phyloP scores from a whole-genome alignment of 2,113 vertebrate species.

The Catagonus wagneri region DNA sequence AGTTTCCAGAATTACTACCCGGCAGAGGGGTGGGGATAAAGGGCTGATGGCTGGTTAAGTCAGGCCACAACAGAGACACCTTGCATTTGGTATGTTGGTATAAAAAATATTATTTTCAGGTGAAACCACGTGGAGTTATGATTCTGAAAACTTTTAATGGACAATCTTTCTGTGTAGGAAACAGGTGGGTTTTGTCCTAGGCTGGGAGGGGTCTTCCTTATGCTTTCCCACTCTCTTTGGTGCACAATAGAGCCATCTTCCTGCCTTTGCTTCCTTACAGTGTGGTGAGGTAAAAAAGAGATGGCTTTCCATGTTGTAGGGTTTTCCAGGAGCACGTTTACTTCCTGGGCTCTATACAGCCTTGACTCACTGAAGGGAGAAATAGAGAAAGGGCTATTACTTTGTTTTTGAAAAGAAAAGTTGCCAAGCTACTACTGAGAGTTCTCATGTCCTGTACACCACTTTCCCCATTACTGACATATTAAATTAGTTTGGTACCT shows the following conservation, averaged over 20 bases:
- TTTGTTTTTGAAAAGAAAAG: background rate
- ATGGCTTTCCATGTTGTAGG: fast-evolving
- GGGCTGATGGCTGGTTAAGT: background rate
- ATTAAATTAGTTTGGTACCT: background rate
- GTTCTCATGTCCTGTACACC: fast-evolving
- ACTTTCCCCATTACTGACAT: background rate
- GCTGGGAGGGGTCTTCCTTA: background rate
- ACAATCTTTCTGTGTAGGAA: background rate
- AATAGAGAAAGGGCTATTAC: background rate
- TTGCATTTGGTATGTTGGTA: background rate
- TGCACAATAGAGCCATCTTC: background rate
- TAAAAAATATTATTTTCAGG: background rate
- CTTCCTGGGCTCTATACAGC: background rate
- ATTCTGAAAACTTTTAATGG: background rate
- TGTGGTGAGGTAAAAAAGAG: background rate
- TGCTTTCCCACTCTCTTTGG: too few species aligned
- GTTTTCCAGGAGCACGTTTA: background rate
- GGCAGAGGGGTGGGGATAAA: background rate
- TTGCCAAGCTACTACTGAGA: background rate
- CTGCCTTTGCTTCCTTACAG: background rate
- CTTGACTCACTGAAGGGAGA: background rate
- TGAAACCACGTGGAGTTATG: background rate
- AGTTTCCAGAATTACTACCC: background rate
- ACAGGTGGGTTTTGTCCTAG: background rate
- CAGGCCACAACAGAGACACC: background rate